These are phyloP conservation scores for Rotaria sp. DNA, from an alignment of 2,888 invertebrate species.

Conservation along the genomic window DNA sequence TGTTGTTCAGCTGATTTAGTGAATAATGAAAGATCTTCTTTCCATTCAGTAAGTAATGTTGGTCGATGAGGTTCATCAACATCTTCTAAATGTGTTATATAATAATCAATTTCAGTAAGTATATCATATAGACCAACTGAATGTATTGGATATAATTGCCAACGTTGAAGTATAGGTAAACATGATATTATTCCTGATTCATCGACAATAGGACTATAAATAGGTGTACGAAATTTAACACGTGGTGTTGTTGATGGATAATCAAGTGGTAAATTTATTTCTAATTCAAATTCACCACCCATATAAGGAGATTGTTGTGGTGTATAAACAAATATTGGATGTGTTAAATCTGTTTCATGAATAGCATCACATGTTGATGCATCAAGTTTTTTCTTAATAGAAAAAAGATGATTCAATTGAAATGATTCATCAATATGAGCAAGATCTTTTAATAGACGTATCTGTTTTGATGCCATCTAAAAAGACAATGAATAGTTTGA, in stretches of 20 bases:
- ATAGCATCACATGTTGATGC: background rate
- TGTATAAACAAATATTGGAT: slow-evolving; percentile 14
- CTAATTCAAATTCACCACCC: slow-evolving; percentile 23
- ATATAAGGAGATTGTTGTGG: background rate
- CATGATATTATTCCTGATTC: background rate
- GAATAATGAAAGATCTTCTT: background rate
- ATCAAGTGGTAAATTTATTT: background rate
- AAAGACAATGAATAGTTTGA: background rate
- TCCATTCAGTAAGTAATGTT: background rate
- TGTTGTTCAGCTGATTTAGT: background rate
- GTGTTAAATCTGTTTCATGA: background rate
- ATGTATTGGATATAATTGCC: background rate
- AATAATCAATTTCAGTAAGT: slow-evolving; percentile 19
- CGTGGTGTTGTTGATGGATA: slow-evolving; percentile 8
- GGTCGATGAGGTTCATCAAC: slow-evolving; percentile 16
- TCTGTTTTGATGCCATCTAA: background rate
- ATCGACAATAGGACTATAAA: background rate
- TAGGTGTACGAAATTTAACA: slow-evolving; percentile 4
- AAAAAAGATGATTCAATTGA: background rate
- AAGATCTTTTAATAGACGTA: slow-evolving; percentile 20
- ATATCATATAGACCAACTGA: background rate
- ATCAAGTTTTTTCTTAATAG: background rate
- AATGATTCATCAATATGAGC: background rate
- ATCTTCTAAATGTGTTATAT: slow-evolving; percentile 22
- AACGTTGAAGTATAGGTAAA: background rate